Conservation (phyloP, 2,888 invertebrate genomes). For the Melinopterus prodromus region DNA sequence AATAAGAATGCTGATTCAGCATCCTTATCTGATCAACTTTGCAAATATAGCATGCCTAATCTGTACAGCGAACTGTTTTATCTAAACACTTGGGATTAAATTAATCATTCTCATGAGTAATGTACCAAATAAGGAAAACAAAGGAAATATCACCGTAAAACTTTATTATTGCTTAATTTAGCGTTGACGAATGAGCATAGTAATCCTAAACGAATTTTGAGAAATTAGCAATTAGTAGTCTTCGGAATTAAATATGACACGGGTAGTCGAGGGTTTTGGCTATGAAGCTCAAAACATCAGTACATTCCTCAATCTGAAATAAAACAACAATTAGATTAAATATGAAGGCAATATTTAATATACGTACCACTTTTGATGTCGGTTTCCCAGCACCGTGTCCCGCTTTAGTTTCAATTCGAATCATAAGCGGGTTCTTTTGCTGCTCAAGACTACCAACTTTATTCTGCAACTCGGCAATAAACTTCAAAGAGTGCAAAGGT, state of each 20-base stretch:
- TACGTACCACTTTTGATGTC: slow-evolving; percentile 85
- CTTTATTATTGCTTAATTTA: background rate
- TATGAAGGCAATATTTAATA: no score
- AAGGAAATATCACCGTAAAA: background rate
- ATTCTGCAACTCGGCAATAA: slow-evolving; percentile 89
- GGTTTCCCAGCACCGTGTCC: slow-evolving; percentile 98
- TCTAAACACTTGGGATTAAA: background rate
- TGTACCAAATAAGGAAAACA: background rate
- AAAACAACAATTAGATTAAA: slow-evolving; percentile 35
- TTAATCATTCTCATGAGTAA: background rate
- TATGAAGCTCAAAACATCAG: slow-evolving; percentile 89
- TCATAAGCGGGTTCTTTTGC: slow-evolving; percentile 87
- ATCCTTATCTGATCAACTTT: background rate
- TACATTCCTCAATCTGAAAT: slow-evolving; percentile 89
- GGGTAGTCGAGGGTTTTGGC: slow-evolving; percentile 73
- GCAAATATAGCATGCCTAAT: background rate
- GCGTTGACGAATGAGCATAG: background rate
- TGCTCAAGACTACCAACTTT: slow-evolving; percentile 67
- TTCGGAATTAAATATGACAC: slow-evolving; percentile 18
- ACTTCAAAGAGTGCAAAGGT: slow-evolving; percentile 96
- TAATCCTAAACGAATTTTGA: background rate
- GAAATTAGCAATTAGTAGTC: background rate
- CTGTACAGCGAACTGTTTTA: background rate
- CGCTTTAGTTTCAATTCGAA: slow-evolving; percentile 92
- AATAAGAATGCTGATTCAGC: background rate